These are phyloP conservation scores for Periophthalmodon schlosseri DNA, from an alignment of 2,113 vertebrate genomes.

Conservation along the genomic window DNA sequence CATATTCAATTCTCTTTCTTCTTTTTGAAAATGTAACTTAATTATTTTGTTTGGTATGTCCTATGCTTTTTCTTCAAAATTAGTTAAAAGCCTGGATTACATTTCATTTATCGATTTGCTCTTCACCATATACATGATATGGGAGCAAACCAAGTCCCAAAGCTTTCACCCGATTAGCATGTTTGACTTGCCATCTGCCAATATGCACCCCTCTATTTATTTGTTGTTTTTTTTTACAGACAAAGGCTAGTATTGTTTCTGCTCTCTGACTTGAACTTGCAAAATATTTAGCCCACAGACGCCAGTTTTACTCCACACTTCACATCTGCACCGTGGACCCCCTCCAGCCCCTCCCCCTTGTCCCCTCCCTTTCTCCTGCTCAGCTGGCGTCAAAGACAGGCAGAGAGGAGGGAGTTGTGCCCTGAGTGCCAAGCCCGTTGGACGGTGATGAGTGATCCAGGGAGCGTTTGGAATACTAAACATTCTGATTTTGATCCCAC, in stretches of 20 bases:
- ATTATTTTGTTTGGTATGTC: not conserved
- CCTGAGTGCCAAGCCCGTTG: slow-evolving; percentile 63
- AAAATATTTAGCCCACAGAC: slow-evolving; percentile 45
- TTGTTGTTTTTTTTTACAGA: slow-evolving; percentile 31
- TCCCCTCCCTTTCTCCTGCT: slow-evolving; percentile 53
- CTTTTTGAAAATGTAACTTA: not conserved
- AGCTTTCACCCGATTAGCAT: slow-evolving; percentile 53
- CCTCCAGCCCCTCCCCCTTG: slow-evolving; percentile 24
- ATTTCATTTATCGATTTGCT: too few species aligned
- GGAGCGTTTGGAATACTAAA: slow-evolving; percentile 65
- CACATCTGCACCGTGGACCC: slow-evolving; percentile 55
- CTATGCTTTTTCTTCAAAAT: slow-evolving; percentile 34
- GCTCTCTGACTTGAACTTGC: slow-evolving; percentile 31
- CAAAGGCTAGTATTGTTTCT: slow-evolving; percentile 22
- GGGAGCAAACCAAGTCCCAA: slow-evolving; percentile 24
- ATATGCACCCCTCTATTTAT: not conserved
- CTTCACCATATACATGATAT: too few species aligned
- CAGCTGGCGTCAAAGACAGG: slow-evolving; percentile 67
- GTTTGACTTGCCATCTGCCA: slow-evolving; percentile 14
- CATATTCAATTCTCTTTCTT: too few species aligned
- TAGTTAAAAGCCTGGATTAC: slow-evolving; percentile 41
- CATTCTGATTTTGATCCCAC: slow-evolving; percentile 50
- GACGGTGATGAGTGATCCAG: slow-evolving; percentile 67
- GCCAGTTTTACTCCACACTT: slow-evolving; percentile 50
- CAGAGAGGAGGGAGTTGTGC: slow-evolving; percentile 29